phyloP scores from a whole-genome alignment of 2,888 invertebrate species.

The Griposia aprilina region DNA sequence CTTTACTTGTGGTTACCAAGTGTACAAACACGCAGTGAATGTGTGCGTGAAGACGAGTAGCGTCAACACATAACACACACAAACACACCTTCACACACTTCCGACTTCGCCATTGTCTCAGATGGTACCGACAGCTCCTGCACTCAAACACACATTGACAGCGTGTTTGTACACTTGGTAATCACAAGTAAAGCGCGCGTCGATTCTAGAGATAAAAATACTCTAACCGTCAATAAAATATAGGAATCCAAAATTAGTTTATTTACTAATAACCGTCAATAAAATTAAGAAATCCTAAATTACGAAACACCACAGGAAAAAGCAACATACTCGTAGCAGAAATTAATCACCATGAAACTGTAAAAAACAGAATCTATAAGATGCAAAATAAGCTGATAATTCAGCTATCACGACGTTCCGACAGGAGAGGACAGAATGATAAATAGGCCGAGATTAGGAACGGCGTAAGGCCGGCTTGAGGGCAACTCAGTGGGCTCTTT shows the following conservation, averaged over 20 bases:
- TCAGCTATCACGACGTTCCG: conserved; percentile 61
- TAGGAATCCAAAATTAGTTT: too few relatives aligned
- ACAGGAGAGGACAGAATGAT: conserved; percentile 64
- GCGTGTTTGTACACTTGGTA: too few relatives aligned
- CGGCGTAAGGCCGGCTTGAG: conserved; percentile 39
- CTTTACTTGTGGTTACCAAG: background rate
- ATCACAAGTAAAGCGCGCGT: too few relatives aligned
- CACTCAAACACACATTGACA: too few relatives aligned
- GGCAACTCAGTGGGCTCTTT: conserved; percentile 52
- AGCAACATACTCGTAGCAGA: background rate
- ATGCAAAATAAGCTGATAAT: conserved; percentile 66
- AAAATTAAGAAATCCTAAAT: background rate
- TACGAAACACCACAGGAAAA: background rate
- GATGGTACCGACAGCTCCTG: background rate
- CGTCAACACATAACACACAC: background rate
- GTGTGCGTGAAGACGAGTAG: background rate
- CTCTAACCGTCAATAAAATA: background rate
- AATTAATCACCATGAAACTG: background rate
- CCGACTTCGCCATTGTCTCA: background rate
- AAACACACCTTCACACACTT: background rate
- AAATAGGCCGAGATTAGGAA: conserved; percentile 65
- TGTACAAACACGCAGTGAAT: background rate
- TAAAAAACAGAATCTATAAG: conserved; percentile 43
- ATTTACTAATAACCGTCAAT: background rate
- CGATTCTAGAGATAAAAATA: too few relatives aligned